A percentile compares a stretch with the other conserved stretches of the same genome.
phyloP scores from a whole-genome alignment of 2,888 invertebrate genomes.

The Orchestes rusci region DNA sequence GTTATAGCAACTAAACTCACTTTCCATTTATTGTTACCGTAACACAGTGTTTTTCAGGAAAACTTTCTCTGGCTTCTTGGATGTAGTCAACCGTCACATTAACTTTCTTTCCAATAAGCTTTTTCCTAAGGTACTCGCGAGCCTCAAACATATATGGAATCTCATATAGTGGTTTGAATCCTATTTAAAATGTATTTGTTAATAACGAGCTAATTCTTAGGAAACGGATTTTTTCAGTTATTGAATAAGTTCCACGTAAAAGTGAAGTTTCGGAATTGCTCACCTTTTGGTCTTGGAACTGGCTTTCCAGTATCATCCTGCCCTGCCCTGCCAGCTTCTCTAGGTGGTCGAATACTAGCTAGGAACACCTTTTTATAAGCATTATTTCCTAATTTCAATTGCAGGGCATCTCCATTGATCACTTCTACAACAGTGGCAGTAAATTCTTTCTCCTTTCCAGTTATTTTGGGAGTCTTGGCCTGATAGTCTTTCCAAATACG shows the following conservation, averaged over 20 bases:
- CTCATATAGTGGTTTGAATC: constrained; percentile 89
- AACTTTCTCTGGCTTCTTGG: constrained; percentile 88
- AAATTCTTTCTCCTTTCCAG: constrained; percentile 75
- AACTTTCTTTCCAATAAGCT: constrained; percentile 91
- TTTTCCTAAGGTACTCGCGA: constrained; percentile 92
- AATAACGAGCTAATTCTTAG: no score
- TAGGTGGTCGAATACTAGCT: constrained; percentile 89
- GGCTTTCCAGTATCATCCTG: constrained; percentile 65
- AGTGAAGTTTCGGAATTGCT: no score
- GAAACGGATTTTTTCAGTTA: no score
- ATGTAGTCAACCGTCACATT: constrained; percentile 91
- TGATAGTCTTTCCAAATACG: constrained; percentile 91
- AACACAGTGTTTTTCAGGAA: constrained; percentile 93
- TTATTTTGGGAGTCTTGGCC: constrained; percentile 63
- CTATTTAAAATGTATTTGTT: no score
- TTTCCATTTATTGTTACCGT: constrained; percentile 79
- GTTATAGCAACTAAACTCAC: constrained; percentile 42
- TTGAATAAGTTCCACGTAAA: no score
- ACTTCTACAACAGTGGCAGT: constrained; percentile 81
- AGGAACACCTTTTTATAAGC: constrained; percentile 86
- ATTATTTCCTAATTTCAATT: constrained; percentile 73
- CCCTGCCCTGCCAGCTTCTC: constrained; percentile 49
- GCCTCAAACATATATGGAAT: constrained; percentile 99
- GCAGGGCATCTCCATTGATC: constrained; percentile 88
- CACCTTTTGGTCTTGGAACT: constrained; percentile 56